These are phyloP conservation scores for Oceanodroma leucorhoa DNA, from an alignment of 2,797 vertebrate species.

Conservation along the genomic window DNA sequence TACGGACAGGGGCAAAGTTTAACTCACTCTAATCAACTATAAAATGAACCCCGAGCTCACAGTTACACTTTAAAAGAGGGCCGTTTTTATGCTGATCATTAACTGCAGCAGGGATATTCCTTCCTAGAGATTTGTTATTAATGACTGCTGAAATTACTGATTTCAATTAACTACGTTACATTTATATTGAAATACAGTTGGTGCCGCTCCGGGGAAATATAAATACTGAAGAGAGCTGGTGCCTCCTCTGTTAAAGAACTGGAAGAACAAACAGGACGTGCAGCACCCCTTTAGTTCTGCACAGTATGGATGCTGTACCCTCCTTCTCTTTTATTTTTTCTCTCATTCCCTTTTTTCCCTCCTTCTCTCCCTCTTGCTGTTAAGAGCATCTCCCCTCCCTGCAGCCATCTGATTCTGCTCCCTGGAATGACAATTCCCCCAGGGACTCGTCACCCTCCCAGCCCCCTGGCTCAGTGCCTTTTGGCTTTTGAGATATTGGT, in stretches of 20 bases:
- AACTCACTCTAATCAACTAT: conserved; percentile 73
- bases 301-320: neutral
- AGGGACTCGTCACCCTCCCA: neutral
- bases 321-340: neutral
- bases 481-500: neutral
- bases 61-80: conserved; percentile 27
- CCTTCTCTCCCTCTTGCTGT: neutral
- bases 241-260: neutral
- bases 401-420: neutral
- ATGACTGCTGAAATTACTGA: conserved; percentile 72
- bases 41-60: conserved; percentile 66
- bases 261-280: neutral
- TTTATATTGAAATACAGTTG: conserved; percentile 67
- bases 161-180: conserved; percentile 71
- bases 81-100: conserved; percentile 49
- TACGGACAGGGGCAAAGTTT: conserved; percentile 69
- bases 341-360: neutral
- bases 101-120: conserved; percentile 52
- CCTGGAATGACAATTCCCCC: neutral
- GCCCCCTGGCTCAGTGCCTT: neutral
- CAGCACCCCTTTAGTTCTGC: neutral
- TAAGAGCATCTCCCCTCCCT: neutral
- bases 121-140: conserved; percentile 73
- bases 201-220: conserved; percentile 66
- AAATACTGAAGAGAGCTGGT: conserved; percentile 61